Evolutionary conservation across 2,888 invertebrate species (phyloP).

Genomic region (Mamestra brassicae): DNA sequence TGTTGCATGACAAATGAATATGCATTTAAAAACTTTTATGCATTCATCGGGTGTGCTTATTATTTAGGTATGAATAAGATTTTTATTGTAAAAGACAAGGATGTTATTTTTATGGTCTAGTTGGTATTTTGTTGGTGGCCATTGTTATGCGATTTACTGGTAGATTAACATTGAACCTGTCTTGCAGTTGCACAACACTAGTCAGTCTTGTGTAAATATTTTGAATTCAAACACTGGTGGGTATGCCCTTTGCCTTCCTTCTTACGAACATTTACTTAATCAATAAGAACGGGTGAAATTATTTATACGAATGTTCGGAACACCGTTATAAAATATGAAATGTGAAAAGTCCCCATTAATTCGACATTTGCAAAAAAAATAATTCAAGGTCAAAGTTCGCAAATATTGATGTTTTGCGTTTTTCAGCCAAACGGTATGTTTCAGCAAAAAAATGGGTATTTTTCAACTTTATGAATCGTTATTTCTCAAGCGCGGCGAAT

Average conservation of each 20-base stretch:
- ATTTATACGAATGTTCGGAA: too few species aligned
- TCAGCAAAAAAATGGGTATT: too few species aligned
- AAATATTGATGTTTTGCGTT: too few species aligned
- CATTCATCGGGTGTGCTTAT: background rate
- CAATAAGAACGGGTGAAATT: background rate
- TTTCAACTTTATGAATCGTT: too few species aligned
- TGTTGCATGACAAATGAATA: background rate
- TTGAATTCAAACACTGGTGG: conserved; percentile 13
- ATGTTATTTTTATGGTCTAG: conserved; percentile 39
- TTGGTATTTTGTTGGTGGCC: conserved; percentile 44
- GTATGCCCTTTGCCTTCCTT: background rate
- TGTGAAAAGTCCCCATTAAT: too few species aligned
- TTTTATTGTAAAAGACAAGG: conserved; percentile 12
- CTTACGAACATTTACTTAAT: background rate
- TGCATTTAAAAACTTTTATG: conserved; percentile 5
- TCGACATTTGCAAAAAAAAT: background rate
- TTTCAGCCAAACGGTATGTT: too few species aligned
- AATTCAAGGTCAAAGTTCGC: background rate
- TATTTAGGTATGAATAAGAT: background rate
- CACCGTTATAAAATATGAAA: too few species aligned
- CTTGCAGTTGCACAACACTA: conserved; percentile 4
- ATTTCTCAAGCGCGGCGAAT: too few species aligned
- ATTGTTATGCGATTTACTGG: conserved; percentile 20
- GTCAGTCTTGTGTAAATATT: background rate
- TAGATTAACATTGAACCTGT: conserved; percentile 20